Evolutionary conservation across 2,113 vertebrate species (phyloP).

Genomic region (Phaethornis superciliosus): DNA sequence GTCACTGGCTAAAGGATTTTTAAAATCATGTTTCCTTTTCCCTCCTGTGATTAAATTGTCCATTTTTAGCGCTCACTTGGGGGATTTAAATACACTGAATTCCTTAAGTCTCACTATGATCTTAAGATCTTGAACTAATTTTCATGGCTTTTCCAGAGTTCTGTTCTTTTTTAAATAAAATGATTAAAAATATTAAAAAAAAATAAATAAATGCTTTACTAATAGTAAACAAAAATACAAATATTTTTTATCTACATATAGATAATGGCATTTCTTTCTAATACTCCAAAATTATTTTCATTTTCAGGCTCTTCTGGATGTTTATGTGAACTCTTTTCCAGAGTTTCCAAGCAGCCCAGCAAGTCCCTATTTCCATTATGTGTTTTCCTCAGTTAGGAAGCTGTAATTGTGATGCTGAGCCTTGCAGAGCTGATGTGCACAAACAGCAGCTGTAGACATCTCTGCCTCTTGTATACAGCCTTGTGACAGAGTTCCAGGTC

Average conservation of each 20-base stretch:
- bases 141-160: background rate
- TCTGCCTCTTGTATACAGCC: background rate
- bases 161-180: background rate
- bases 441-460: background rate
- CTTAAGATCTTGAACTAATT: background rate
- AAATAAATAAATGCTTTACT: background rate
- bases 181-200: background rate
- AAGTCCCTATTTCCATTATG: background rate
- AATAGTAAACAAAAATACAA: no score
- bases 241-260: background rate
- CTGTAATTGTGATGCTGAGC: background rate
- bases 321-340: background rate
- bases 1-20: background rate
- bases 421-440: background rate
- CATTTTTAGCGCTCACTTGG: background rate
- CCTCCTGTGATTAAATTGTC: background rate
- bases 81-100: background rate
- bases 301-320: background rate
- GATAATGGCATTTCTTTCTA: background rate
- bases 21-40: background rate
- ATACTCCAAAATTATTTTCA: background rate
- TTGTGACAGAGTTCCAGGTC: background rate
- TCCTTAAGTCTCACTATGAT: background rate
- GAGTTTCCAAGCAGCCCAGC: background rate
- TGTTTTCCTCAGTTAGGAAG: background rate